Evolutionary conservation across 1,140 invertebrate species (phyloP), one percentile per base, ranked within the genome.

Genomic region (Drosophila pseudoobscura): DNA sequence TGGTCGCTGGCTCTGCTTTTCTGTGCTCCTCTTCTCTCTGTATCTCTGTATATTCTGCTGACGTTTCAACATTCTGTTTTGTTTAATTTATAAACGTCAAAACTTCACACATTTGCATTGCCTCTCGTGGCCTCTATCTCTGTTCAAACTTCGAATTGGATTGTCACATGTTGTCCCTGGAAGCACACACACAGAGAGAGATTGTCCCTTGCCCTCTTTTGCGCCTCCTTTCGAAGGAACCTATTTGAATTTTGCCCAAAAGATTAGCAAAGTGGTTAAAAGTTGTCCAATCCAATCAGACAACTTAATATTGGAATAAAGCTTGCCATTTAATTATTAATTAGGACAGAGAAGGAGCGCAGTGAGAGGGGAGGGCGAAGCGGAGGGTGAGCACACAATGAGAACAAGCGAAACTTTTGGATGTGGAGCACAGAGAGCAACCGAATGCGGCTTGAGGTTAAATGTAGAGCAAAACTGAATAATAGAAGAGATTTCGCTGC

Each of bases 71-170:
- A 75, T 77, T 80, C 65, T 85, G 70, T 85, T 87, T 87, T 87
- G 78, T 69, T 82, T 82, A 82, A 87, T 87, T 87, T 87, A 82
- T 82, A 71, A 82, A 71, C 78, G 74, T 75, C 75, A 69, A 87
- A 87, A 75, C 57, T 73, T 65, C 55, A 46, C 60, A 63, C 53
- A 71, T 39, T 44, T 13, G 49, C 24, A 20, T 24, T 15, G 1
- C 24, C 17, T 3, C 15, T 11, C 24, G 17, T 17, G 17, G 17
- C 17, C 46, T 26, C 44, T 63, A 29, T 6, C 22, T 11, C 44
- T 13, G 35, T 39, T 13, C 35, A 39, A 39, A 39, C 35, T 39
- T 17, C n/a, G 43, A 69, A 62, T 62, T 62, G 60, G 60, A 17
- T 9, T 62, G 60, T 62, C 60, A 58, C 41, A 58, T 62, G 63